These are phyloP conservation scores for Aphaenogaster floridana DNA, from an alignment of 1,140 invertebrate genomes.

Conservation along the genomic window DNA sequence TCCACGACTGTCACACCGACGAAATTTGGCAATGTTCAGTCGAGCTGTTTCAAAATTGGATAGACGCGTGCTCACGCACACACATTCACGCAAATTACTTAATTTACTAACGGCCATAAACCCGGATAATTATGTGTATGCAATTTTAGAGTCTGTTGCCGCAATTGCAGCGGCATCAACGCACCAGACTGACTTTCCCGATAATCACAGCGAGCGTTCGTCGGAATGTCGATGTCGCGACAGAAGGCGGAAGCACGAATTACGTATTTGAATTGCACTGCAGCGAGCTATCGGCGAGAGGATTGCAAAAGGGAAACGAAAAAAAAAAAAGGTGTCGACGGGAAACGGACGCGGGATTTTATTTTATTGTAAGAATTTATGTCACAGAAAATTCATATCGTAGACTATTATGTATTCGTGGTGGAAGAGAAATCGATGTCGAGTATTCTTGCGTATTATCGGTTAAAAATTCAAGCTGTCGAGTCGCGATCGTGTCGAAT, in stretches of 20 bases:
- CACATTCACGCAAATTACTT: constrained; percentile 41
- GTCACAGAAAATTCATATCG: neutral
- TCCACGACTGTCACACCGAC: neutral
- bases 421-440: neutral
- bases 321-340: neutral
- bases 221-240: neutral
- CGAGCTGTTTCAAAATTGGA: constrained; percentile 19
- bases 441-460: neutral
- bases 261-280: neutral
- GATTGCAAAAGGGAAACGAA: neutral
- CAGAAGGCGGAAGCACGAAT: constrained; percentile 1
- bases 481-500: neutral
- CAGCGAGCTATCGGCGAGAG: neutral
- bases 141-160: constrained; percentile 36
- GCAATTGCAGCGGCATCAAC: neutral
- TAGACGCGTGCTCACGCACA: neutral
- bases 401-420: neutral
- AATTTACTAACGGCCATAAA: constrained; percentile 36
- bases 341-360: neutral
- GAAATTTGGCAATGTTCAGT: neutral
- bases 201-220: constrained; percentile 12
- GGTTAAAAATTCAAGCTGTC: neutral
- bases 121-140: constrained; percentile 22
- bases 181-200: constrained; percentile 9
- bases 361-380: neutral